Percentiles rank a stretch among this genome's conserved stretches.
Conservation (phyloP, 2,888 invertebrate genomes). For the Lacanobia oleracea region DNA sequence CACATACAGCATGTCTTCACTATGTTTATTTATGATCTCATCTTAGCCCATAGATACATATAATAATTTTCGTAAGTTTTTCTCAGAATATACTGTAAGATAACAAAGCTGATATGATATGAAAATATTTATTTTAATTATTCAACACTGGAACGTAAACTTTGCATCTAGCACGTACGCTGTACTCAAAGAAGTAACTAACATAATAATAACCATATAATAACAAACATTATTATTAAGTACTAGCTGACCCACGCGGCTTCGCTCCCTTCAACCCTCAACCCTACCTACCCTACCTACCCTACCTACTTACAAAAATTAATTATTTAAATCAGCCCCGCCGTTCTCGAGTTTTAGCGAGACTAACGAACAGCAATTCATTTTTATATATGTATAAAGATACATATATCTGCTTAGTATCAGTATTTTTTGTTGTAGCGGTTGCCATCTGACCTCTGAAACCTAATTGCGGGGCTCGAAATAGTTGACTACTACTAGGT, state of each 20-base stretch:
- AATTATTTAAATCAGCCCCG: no score
- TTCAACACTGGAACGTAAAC: conserved; percentile 27
- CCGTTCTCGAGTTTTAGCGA: no score
- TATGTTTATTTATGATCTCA: conserved; percentile 4
- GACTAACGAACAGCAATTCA: no score
- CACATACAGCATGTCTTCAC: background rate
- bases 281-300: no score
- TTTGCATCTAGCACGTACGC: conserved; percentile 40
- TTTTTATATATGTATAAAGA: no score
- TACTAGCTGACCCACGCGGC: no score
- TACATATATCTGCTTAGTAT: no score
- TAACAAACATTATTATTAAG: no score
- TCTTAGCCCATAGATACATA: background rate
- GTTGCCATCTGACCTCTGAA: no score
- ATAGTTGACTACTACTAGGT: background rate
- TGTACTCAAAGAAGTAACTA: conserved; percentile 5
- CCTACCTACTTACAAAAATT: no score
- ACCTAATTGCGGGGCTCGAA: background rate
- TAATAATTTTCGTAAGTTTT: conserved; percentile 35
- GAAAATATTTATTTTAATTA: conserved; percentile 51
- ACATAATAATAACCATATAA: background rate
- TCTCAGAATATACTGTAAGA: conserved; percentile 31
- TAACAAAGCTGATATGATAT: conserved; percentile 40
- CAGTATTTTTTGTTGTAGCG: no score
- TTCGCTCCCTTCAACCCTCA: no score